A percentile compares a stretch with the other conserved stretches of the same genome.
phyloP scores from a whole-genome alignment of 2,113 vertebrate genomes.

The Pheucticus melanocephalus region DNA sequence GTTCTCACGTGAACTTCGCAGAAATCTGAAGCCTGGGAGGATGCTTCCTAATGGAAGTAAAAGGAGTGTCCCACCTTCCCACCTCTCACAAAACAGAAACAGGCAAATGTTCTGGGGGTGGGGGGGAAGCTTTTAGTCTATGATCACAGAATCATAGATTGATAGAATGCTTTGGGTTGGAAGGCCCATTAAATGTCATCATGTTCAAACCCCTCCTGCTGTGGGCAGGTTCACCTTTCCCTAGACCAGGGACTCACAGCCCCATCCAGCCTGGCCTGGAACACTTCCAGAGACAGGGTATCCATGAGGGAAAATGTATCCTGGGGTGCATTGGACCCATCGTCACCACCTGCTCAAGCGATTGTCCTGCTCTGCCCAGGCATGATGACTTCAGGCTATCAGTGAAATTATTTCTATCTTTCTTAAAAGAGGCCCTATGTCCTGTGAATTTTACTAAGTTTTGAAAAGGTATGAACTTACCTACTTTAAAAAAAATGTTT shows the following conservation, averaged over 20 bases:
- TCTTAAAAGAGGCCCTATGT: neutral
- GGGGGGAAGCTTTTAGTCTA: neutral
- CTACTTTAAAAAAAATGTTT: neutral
- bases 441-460: neutral
- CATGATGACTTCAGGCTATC: neutral
- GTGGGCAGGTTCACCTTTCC: neutral
- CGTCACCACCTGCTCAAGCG: accelerated
- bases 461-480: neutral
- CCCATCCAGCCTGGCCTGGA: neutral
- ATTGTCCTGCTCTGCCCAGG: neutral
- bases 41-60: neutral
- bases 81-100: neutral
- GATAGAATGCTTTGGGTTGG: neutral
- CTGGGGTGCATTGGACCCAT: neutral
- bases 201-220: neutral
- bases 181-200: neutral
- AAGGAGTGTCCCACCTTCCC: too few relatives aligned
- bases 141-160: neutral
- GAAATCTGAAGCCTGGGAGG: neutral
- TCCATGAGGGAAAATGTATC: accelerated
- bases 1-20: neutral
- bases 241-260: neutral
- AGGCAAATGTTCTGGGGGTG: too few relatives aligned
- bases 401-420: neutral
- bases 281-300: neutral